These are phyloP conservation scores for Reticulitermes speratus DNA, from an alignment of 1,140 invertebrate genomes.

Conservation along the genomic window DNA sequence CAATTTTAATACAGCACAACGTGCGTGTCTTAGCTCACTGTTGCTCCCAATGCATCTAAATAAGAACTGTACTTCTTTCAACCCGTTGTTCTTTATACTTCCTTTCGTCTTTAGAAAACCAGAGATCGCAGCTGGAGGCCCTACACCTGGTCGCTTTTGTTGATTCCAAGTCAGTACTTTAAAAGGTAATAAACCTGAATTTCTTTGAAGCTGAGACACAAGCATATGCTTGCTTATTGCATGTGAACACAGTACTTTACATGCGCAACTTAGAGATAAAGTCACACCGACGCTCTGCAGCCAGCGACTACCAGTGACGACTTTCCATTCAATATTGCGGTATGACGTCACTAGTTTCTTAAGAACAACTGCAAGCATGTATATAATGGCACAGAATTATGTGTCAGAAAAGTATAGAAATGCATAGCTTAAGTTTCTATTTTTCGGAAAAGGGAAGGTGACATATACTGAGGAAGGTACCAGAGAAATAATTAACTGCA, in stretches of 20 bases:
- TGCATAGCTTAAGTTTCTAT: too few relatives aligned
- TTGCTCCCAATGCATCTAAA: background rate
- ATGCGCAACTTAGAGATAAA: background rate
- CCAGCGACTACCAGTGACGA: too few relatives aligned
- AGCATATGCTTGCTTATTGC: background rate
- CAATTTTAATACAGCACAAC: too few relatives aligned
- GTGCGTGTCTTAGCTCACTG: background rate
- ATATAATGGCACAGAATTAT: too few relatives aligned
- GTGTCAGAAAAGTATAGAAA: too few relatives aligned
- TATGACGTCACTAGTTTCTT: too few relatives aligned
- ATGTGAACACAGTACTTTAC: background rate
- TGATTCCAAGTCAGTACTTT: constrained; percentile 1
- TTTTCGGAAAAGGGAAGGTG: too few relatives aligned
- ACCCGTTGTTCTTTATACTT: background rate
- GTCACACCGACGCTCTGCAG: background rate
- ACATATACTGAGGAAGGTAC: too few relatives aligned
- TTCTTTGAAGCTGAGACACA: background rate
- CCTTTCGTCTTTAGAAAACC: background rate
- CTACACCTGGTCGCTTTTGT: constrained; percentile 8
- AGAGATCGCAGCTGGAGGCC: background rate
- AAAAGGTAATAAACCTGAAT: constrained; percentile 17
- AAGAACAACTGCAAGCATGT: too few relatives aligned
- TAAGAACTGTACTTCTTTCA: background rate
- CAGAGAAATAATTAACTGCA: too few relatives aligned
- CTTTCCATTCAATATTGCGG: too few relatives aligned